These are phyloP conservation scores for Spilosoma lubricipeda DNA, from an alignment of 2,888 invertebrate genomes.

Conservation along the genomic window DNA sequence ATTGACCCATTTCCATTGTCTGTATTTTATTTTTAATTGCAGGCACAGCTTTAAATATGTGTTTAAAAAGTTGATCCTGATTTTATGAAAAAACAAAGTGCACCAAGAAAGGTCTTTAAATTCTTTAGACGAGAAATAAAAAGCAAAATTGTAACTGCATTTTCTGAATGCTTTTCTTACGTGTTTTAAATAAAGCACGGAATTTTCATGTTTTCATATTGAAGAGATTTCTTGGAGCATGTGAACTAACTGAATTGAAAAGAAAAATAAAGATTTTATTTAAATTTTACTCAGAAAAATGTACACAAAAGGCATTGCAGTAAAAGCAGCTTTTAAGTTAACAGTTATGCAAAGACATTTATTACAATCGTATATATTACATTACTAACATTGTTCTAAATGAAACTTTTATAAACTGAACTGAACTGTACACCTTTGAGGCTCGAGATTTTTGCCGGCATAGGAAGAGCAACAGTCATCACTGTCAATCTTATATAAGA, in stretches of 20 bases:
- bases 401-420: no score
- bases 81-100: constrained; percentile 9
- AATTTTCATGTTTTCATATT: background rate
- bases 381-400: no score
- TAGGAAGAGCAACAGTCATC: no score
- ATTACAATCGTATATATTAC: no score
- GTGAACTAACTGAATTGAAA: background rate
- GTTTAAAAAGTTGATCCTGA: no score
- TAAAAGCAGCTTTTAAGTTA: background rate
- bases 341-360: no score
- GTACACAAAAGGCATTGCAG: background rate
- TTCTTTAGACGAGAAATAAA: constrained; percentile 9
- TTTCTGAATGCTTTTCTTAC: background rate
- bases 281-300: background rate
- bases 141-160: background rate
- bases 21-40: no score
- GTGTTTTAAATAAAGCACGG: background rate
- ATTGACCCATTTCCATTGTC: no score
- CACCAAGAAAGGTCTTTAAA: background rate
- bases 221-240: background rate
- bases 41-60: no score
- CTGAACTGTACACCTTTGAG: no score
- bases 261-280: background rate
- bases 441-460: no score
- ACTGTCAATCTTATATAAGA: no score